Evolutionary conservation across 2,888 invertebrate species (phyloP), one percentile per base, ranked within the genome.

Genomic region (Eristalinus aeneus): DNA sequence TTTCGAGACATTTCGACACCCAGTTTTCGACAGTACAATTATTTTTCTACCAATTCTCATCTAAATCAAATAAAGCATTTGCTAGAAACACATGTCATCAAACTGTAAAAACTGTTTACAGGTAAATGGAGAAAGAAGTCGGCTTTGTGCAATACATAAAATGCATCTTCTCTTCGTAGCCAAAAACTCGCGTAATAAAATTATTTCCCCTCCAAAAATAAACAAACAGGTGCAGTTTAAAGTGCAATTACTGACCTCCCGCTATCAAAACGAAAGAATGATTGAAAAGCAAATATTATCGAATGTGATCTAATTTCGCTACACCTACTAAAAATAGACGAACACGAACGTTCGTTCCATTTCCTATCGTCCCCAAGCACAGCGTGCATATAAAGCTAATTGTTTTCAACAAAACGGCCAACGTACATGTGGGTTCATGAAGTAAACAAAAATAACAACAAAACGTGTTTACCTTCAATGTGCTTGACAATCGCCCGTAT

Each of bases 401-500:
- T 12, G 8, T 10, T 2, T 16, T 20, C 12, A 27, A 39, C 9
- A n/a, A 23, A 27, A 20, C 9, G 27, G 8, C 11, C 9, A 11
- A 2, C 10, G n/a, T 46, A 46, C 46, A 46, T 46, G 46, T 46
- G 46, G 46, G 46, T 16, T 46, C 16, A 46, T 16, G 46, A 46
- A 46, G 46, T 46, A 46, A 46, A 46, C 46, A 46, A 16, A 46
- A 46, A 46, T 46, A 16, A 46, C 46, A 56, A 22, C 56, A 56
- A 56, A 27, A 56, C 56, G n/a, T 10, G 9, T 94, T 93, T 93
- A 96, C 96, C 93, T 92, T 97, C 97, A 90, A 97, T 94, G 93
- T 97, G 96, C 92, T 97, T 97, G 0, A 97, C 96, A 88, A 97
- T 96, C 80, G 97, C 97, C 89, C 97, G 93, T 53, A 97, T 94